phyloP scores from a whole-genome alignment of 2,888 invertebrate species.

The Beris morrisii region DNA sequence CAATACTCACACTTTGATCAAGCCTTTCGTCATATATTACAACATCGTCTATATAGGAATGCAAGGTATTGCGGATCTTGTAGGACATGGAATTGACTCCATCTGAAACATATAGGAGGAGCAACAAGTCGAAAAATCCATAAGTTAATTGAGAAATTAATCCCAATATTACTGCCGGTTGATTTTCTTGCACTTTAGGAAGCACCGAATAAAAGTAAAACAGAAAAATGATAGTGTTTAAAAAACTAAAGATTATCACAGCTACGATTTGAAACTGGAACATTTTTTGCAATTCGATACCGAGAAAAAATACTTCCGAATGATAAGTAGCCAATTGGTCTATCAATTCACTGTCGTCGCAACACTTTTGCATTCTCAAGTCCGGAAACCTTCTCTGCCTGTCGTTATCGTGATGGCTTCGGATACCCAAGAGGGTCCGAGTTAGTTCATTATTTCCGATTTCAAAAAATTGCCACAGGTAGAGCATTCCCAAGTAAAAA shows the following conservation, averaged over 20 bases:
- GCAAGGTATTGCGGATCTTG: neutral
- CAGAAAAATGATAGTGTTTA: neutral
- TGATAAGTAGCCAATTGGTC: neutral
- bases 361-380: neutral
- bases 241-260: neutral
- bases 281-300: neutral
- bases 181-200: no score
- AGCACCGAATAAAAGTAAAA: conserved; percentile 5
- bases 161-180: neutral
- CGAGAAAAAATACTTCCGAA: neutral
- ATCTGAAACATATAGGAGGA: neutral
- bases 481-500: neutral
- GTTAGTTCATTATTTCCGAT: neutral
- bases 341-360: neutral
- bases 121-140: neutral
- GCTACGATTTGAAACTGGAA: neutral
- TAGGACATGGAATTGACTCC: neutral
- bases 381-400: neutral
- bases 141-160: neutral
- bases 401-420: neutral
- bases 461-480: neutral
- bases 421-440: neutral
- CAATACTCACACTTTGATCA: neutral
- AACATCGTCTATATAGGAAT: neutral
- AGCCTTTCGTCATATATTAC: neutral